Percentiles rank a stretch among this genome's conserved stretches.
phyloP scores from a whole-genome alignment of 2,113 vertebrate genomes.

The Leptosomus discolor region DNA sequence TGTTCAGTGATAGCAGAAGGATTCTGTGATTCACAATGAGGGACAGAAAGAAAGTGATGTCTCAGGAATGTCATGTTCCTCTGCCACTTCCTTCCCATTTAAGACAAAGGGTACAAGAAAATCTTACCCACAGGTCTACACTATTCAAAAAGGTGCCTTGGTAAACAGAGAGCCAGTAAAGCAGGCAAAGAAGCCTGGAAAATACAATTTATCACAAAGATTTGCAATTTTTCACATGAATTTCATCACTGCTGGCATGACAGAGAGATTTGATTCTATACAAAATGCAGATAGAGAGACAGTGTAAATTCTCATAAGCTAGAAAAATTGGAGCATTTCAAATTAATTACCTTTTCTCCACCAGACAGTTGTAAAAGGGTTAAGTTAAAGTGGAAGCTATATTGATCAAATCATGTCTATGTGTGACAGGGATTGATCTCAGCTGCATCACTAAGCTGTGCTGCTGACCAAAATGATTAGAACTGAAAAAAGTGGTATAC shows the following conservation, averaged over 20 bases:
- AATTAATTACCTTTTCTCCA: constrained; percentile 31
- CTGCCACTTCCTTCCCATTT: background rate
- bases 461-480: constrained; percentile 25
- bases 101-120: background rate
- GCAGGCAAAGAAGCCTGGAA: background rate
- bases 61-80: background rate
- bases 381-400: constrained; percentile 48
- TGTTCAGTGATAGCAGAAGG: background rate
- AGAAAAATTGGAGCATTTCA: constrained; percentile 10
- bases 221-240: background rate
- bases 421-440: constrained; percentile 53
- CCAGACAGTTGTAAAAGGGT: constrained; percentile 53
- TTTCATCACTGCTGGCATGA: background rate
- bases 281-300: background rate
- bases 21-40: background rate
- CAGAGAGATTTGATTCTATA: constrained; percentile 2
- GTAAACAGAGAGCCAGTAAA: background rate
- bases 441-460: constrained; percentile 10
- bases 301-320: background rate
- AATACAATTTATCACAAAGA: background rate
- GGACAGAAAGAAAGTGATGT: background rate
- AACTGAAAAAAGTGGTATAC: constrained; percentile 26
- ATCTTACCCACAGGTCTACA: background rate
- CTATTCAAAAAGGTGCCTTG: background rate
- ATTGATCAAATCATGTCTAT: constrained; percentile 42